These are phyloP conservation scores for Lichenostomus cassidix DNA, from an alignment of 2,113 vertebrate genomes.

Conservation along the genomic window DNA sequence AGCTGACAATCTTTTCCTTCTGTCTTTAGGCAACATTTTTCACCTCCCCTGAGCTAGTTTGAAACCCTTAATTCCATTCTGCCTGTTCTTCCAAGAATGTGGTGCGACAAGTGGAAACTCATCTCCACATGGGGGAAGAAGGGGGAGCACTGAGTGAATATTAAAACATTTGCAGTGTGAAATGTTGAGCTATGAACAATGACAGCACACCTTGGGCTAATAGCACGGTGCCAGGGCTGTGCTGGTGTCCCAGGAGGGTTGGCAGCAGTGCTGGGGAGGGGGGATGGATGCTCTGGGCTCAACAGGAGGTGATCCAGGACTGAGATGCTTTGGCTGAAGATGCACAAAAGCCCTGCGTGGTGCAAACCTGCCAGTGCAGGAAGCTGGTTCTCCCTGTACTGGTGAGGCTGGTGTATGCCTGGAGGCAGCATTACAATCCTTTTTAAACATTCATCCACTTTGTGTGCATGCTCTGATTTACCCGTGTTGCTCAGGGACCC, in stretches of 20 bases:
- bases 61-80: constrained; percentile 47
- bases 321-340: background rate
- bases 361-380: background rate
- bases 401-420: background rate
- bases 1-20: constrained; percentile 49
- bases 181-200: background rate
- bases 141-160: background rate
- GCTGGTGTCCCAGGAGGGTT: background rate
- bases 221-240: background rate
- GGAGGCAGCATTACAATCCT: background rate
- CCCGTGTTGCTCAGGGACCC: background rate
- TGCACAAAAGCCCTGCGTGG: background rate
- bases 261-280: background rate
- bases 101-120: constrained; percentile 25
- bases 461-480: fast-evolving
- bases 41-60: constrained; percentile 33
- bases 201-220: background rate
- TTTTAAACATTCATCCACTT: background rate
- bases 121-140: background rate
- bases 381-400: background rate
- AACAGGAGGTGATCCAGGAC: background rate
- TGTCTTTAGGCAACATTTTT: constrained; percentile 65
- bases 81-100: constrained; percentile 17
- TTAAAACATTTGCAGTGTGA: background rate
- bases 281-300: background rate